These are phyloP conservation scores for Pecten maximus DNA, from an alignment of 2,888 invertebrate genomes.

Conservation along the genomic window DNA sequence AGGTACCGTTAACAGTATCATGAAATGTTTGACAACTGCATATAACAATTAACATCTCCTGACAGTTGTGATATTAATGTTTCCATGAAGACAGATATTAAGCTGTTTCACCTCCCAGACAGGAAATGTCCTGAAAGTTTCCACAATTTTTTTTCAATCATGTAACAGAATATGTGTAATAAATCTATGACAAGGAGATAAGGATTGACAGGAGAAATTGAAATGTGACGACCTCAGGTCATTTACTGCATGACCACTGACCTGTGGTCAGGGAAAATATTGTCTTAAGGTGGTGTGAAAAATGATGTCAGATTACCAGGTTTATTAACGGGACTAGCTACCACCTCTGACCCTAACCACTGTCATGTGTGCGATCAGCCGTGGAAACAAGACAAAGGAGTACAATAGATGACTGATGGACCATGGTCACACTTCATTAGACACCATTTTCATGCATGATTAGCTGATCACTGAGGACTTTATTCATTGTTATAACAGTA, in stretches of 20 bases:
- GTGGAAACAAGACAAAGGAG: neutral
- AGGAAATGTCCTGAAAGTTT: neutral
- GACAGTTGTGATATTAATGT: neutral
- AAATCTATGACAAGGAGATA: neutral
- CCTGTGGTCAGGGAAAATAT: neutral
- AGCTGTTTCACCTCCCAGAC: neutral
- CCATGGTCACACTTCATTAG: neutral
- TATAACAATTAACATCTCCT: neutral
- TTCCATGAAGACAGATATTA: neutral
- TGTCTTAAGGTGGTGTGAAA: neutral
- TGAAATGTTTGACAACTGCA: neutral
- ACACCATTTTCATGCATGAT: neutral
- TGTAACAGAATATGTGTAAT: neutral
- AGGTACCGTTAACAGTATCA: neutral
- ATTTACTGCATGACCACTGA: neutral
- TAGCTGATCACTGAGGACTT: neutral
- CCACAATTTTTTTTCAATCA: neutral
- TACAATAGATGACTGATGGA: neutral
- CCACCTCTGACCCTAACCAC: conserved; percentile 3
- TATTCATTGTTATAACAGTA: neutral
- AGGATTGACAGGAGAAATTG: neutral
- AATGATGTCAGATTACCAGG: neutral
- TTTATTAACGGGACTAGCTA: neutral
- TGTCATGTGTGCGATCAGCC: conserved; percentile 10
- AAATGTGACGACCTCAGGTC: conserved; percentile 3